phyloP scores from a whole-genome alignment of 2,113 vertebrate genomes.

The Toxostoma redivivum region DNA sequence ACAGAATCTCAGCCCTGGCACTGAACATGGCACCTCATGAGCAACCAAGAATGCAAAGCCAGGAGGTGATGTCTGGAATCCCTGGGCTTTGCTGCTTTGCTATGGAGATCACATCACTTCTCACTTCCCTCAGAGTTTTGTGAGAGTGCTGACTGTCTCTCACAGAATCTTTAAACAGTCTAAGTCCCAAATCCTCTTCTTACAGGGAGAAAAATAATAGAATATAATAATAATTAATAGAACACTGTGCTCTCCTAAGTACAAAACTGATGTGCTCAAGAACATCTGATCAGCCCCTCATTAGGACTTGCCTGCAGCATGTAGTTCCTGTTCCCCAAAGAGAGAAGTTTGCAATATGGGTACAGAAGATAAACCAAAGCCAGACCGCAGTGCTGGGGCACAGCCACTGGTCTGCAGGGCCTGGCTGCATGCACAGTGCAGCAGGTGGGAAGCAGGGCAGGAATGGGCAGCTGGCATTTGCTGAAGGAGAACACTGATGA shows the following conservation, averaged over 20 bases:
- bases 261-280: not conserved
- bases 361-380: not conserved
- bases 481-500: not conserved
- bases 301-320: not conserved
- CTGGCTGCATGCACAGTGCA: rapidly evolving
- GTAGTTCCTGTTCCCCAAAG: not conserved
- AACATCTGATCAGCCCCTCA: not conserved
- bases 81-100: not conserved
- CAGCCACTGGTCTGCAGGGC: not conserved
- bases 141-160: not conserved
- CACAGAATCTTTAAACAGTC: not conserved
- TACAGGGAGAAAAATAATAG: not conserved
- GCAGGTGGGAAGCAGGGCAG: not conserved
- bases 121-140: not conserved
- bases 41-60: not conserved
- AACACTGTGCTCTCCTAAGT: not conserved
- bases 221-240: too few relatives aligned
- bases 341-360: not conserved
- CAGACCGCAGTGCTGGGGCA: not conserved
- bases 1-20: not conserved
- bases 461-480: not conserved
- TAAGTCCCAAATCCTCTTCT: not conserved
- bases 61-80: not conserved
- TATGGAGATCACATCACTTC: not conserved
- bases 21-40: not conserved